These are phyloP conservation scores for Porites divaricata DNA, from an alignment of 92 coral and sea anemone species.

Conservation along the genomic window DNA sequence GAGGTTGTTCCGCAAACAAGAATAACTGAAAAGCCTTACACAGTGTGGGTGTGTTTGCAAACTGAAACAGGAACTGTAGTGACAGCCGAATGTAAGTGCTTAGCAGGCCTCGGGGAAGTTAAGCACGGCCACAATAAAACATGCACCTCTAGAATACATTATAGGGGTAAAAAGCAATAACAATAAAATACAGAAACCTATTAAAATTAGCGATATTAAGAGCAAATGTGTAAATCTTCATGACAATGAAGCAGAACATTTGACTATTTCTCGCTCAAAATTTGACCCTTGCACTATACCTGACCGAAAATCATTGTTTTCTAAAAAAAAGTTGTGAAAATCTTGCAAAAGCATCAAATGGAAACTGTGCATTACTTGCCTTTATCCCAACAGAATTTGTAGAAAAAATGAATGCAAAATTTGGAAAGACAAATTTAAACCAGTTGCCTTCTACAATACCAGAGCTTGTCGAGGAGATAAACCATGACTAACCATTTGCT, in stretches of 20 bases:
- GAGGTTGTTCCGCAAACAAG: conserved; percentile 38
- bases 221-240: conserved; percentile 2
- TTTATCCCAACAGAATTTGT: conserved; percentile 14
- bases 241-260: not conserved
- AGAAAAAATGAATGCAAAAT: not conserved
- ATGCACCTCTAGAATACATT: conserved; percentile 4
- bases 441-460: conserved; percentile 4
- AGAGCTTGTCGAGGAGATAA: not conserved
- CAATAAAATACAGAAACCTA: conserved; percentile 23
- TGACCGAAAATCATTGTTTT: not conserved
- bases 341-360: conserved; percentile 1
- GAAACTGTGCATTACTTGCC: not conserved
- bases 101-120: too few relatives aligned
- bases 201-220: not conserved
- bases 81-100: too few relatives aligned
- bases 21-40: conserved; percentile 29
- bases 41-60: too few relatives aligned
- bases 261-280: too few relatives aligned
- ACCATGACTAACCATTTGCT: not conserved
- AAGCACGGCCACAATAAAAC: conserved; percentile 34
- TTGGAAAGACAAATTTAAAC: too few relatives aligned
- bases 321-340: conserved; percentile 3
- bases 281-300: conserved; percentile 35
- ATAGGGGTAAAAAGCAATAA: conserved; percentile 20
- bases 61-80: too few relatives aligned